A percentile compares a stretch with the other conserved stretches of the same genome.
Conservation (phyloP, 2,888 invertebrate genomes). For the Baccha elongata region DNA sequence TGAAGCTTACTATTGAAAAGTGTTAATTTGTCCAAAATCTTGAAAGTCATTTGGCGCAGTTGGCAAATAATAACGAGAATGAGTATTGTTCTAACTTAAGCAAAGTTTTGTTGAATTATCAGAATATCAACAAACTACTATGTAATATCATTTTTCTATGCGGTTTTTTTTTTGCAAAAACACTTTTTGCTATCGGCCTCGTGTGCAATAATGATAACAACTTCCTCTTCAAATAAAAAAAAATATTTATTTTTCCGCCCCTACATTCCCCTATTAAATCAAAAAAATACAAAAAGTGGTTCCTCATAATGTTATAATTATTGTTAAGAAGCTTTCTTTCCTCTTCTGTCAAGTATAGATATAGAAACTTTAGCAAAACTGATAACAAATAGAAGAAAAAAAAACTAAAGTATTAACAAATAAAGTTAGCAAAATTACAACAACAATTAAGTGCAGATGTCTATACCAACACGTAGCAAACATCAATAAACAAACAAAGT, state of each 20-base stretch:
- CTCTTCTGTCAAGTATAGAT: slow-evolving; percentile 15
- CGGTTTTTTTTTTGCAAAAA: no score
- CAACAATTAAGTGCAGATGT: slow-evolving; percentile 70
- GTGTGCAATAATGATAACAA: slow-evolving; percentile 16
- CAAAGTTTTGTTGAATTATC: no score
- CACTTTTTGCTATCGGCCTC: slow-evolving; percentile 3
- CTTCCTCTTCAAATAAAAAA: slow-evolving; percentile 8
- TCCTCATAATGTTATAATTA: slow-evolving; percentile 62
- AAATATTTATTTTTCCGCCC: not conserved
- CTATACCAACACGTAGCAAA: slow-evolving; percentile 48
- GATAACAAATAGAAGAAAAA: slow-evolving; percentile 46
- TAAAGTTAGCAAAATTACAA: slow-evolving; percentile 50
- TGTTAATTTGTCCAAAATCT: no score
- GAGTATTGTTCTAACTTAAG: no score
- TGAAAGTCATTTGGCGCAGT: no score
- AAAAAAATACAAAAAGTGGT: slow-evolving; percentile 39
- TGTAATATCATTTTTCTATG: no score
- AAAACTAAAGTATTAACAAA: slow-evolving; percentile 35
- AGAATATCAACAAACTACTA: no score
- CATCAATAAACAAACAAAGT: slow-evolving; percentile 55
- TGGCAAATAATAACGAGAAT: no score
- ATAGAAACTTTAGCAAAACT: slow-evolving; percentile 29
- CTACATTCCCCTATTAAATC: not conserved
- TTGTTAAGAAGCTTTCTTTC: slow-evolving; percentile 48
- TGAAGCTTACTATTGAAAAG: no score